Percentiles rank a stretch among this genome's conserved stretches.
These are phyloP conservation scores for Ceramica pisi DNA, from an alignment of 2,888 invertebrate species.

Conservation along the genomic window DNA sequence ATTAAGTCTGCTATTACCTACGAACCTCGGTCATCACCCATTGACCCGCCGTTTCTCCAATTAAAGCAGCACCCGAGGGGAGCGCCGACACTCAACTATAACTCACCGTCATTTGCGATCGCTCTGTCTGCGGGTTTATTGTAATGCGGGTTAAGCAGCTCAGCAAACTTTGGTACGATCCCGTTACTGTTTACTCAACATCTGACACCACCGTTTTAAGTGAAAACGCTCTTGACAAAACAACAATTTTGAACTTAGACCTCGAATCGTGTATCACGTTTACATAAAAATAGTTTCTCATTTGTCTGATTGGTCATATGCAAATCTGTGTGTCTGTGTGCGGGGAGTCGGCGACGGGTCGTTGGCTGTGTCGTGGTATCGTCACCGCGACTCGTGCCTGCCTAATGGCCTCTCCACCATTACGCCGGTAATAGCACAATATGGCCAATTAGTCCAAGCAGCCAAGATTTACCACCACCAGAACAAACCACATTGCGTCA, in stretches of 20 bases:
- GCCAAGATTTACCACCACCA: slow-evolving; percentile 75
- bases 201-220: slow-evolving; percentile 43
- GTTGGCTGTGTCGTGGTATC: slow-evolving; percentile 68
- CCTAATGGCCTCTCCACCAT: slow-evolving; percentile 73
- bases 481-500: slow-evolving; percentile 75
- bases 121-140: slow-evolving; percentile 32
- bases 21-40: slow-evolving; percentile 80
- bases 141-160: slow-evolving; percentile 59
- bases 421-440: slow-evolving; percentile 77
- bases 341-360: slow-evolving; percentile 45
- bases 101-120: slow-evolving; percentile 65
- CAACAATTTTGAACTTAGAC: slow-evolving; percentile 50
- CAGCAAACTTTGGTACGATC: slow-evolving; percentile 24
- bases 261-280: slow-evolving; percentile 52
- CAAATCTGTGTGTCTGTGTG: slow-evolving; percentile 55
- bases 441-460: slow-evolving; percentile 82
- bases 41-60: slow-evolving; percentile 82
- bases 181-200: slow-evolving; percentile 47
- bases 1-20: slow-evolving; percentile 76
- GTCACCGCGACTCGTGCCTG: slow-evolving; percentile 75
- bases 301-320: slow-evolving; percentile 60
- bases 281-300: slow-evolving; percentile 46
- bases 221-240: slow-evolving; percentile 32
- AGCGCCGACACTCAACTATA: slow-evolving; percentile 67
- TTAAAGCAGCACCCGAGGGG: slow-evolving; percentile 78